phyloP scores from a whole-genome alignment of 2,113 vertebrate species.

The Pagrus major region DNA sequence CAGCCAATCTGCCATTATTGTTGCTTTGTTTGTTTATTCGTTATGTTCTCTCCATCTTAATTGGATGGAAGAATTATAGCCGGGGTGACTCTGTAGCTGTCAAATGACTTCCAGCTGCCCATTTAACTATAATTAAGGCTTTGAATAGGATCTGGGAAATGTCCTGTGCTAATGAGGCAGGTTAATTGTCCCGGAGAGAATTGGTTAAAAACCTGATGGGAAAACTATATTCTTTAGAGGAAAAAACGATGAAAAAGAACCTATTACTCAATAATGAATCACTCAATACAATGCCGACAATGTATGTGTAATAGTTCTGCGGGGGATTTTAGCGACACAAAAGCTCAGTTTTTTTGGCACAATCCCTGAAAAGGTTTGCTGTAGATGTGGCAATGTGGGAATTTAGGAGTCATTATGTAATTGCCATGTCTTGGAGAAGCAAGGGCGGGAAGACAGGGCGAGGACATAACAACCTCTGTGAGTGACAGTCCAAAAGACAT shows the following conservation, averaged over 20 bases:
- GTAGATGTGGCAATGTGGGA: slow-evolving; percentile 45
- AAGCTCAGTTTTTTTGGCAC: slow-evolving; percentile 18
- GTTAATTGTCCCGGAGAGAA: slow-evolving; percentile 69
- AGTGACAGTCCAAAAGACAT: slow-evolving; percentile 67
- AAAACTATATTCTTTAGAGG: slow-evolving; percentile 44
- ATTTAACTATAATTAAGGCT: slow-evolving; percentile 70
- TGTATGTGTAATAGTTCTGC: slow-evolving; percentile 4
- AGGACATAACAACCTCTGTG: slow-evolving; percentile 61
- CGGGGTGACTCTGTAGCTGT: slow-evolving; percentile 54
- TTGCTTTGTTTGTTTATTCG: slow-evolving; percentile 52
- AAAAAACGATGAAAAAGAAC: slow-evolving; percentile 27
- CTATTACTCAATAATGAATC: slow-evolving; percentile 30
- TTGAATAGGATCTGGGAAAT: slow-evolving; percentile 58
- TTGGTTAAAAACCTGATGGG: slow-evolving; percentile 45
- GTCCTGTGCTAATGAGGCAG: slow-evolving; percentile 64
- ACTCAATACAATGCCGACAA: not conserved
- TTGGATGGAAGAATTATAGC: slow-evolving; percentile 58
- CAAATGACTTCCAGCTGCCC: slow-evolving; percentile 60
- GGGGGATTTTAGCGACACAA: slow-evolving; percentile 19
- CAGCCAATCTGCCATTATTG: slow-evolving; percentile 19
- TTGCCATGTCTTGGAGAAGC: slow-evolving; percentile 58
- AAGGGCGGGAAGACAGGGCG: slow-evolving; percentile 50
- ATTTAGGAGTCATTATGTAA: slow-evolving; percentile 68
- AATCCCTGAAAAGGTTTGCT: slow-evolving; percentile 19
- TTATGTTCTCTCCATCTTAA: slow-evolving; percentile 48